phyloP scores from a whole-genome alignment of 2,113 vertebrate genomes.

The Arizona elegans region DNA sequence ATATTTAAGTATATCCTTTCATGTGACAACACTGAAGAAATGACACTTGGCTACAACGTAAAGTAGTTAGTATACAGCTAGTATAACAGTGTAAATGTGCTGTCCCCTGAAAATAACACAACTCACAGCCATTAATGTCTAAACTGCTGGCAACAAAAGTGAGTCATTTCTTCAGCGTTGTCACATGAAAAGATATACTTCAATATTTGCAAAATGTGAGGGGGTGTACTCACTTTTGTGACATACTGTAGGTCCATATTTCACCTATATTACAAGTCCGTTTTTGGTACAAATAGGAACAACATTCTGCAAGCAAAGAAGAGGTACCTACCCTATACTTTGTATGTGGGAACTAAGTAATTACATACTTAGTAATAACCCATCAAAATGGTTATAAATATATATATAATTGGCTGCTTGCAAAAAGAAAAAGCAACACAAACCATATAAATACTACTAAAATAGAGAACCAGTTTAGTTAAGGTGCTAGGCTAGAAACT shows the following conservation, averaged over 20 bases:
- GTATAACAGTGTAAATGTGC: too few relatives aligned
- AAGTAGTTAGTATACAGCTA: too few relatives aligned
- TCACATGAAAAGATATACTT: too few relatives aligned
- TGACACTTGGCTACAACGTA: too few relatives aligned
- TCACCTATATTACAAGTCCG: not conserved
- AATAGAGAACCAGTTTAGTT: not conserved
- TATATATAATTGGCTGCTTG: not conserved
- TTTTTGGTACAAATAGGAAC: conserved; percentile 12
- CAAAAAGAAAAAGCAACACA: not conserved
- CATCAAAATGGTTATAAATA: not conserved
- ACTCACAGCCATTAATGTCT: too few relatives aligned
- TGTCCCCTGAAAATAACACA: too few relatives aligned
- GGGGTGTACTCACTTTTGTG: too few relatives aligned
- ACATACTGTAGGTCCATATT: not conserved
- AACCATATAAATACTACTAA: not conserved
- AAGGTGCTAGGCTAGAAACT: not conserved
- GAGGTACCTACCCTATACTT: not conserved
- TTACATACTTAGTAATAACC: not conserved
- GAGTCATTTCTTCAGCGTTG: too few relatives aligned
- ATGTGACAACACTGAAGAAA: too few relatives aligned
- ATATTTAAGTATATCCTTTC: too few relatives aligned
- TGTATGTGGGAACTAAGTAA: not conserved
- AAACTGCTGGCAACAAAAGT: too few relatives aligned
- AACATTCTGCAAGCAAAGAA: not conserved
- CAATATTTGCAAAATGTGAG: too few relatives aligned